phyloP scores from a whole-genome alignment of 2,888 invertebrate genomes.

The Habrosyne pyritoides region DNA sequence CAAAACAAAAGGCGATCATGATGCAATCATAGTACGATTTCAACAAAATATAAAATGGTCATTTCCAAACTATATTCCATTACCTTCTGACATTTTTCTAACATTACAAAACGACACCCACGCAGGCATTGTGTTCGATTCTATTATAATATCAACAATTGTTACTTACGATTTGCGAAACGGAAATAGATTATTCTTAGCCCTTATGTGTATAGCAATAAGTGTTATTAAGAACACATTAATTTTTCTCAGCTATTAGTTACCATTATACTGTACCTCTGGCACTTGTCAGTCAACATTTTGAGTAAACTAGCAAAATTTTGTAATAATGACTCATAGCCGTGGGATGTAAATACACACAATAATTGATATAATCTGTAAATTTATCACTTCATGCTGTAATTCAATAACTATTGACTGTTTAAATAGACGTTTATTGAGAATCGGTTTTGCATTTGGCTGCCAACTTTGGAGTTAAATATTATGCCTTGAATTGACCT shows the following conservation, averaged over 20 bases:
- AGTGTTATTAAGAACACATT: constrained; percentile 7
- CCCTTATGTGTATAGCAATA: not conserved
- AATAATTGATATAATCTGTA: constrained; percentile 50
- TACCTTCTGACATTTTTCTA: constrained; percentile 60
- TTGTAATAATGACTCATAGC: constrained; percentile 52
- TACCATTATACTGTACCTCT: constrained; percentile 8
- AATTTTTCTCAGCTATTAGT: constrained; percentile 3
- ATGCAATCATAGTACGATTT: constrained; percentile 22
- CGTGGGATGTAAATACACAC: constrained; percentile 48
- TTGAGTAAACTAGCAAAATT: constrained; percentile 50
- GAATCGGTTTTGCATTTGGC: constrained; percentile 2
- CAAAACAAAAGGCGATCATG: not conserved
- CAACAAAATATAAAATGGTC: constrained; percentile 27
- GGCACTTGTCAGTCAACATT: constrained; percentile 31
- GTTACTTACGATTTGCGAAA: not conserved
- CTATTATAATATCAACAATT: constrained; percentile 30
- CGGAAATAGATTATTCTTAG: constrained; percentile 4
- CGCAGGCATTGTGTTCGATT: constrained; percentile 56
- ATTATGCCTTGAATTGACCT: constrained; percentile 1
- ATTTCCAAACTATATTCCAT: constrained; percentile 39
- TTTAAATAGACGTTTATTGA: constrained; percentile 3
- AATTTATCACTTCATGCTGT: constrained; percentile 57
- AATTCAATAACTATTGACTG: constrained; percentile 43
- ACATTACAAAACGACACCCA: constrained; percentile 63
- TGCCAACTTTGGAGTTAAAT: constrained; percentile 1